These are phyloP conservation scores for Zophobas atratus DNA, from an alignment of 1,140 invertebrate species.

Conservation along the genomic window DNA sequence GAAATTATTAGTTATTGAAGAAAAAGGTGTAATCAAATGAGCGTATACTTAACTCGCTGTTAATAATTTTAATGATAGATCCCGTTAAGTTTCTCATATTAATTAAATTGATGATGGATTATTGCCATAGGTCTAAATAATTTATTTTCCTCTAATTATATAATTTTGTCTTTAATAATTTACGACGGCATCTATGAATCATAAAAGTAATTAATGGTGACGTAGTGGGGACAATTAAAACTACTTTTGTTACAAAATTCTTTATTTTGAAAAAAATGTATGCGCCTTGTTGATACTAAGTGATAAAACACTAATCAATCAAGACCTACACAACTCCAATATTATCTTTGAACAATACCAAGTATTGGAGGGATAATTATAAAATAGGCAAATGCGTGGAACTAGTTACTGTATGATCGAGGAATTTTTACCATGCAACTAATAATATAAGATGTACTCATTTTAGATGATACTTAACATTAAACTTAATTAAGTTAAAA, in stretches of 20 bases:
- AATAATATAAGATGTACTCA: too few species aligned
- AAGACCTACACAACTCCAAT: constrained; percentile 35
- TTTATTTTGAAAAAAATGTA: constrained; percentile 32
- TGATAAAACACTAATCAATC: constrained; percentile 31
- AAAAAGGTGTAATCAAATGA: constrained; percentile 47
- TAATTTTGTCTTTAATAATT: constrained; percentile 30
- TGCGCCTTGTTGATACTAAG: constrained; percentile 33
- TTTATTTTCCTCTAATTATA: constrained; percentile 46
- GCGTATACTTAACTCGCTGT: constrained; percentile 47
- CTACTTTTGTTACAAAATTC: constrained; percentile 23
- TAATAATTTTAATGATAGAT: constrained; percentile 50
- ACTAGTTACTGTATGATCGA: neutral
- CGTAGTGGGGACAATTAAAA: neutral
- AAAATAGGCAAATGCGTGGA: constrained; percentile 26
- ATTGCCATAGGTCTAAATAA: constrained; percentile 46
- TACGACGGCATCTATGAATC: neutral
- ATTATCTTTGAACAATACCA: constrained; percentile 12
- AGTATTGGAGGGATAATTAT: constrained; percentile 23
- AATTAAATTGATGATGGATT: constrained; percentile 48
- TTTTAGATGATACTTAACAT: constrained; percentile 5
- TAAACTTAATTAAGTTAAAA: constrained; percentile 38
- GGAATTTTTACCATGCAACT: too few species aligned
- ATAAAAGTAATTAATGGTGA: neutral
- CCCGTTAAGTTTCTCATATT: constrained; percentile 46
- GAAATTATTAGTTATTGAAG: constrained; percentile 46